Conservation (phyloP, 2,113 vertebrate species). For the Rhagologus leucostigma region DNA sequence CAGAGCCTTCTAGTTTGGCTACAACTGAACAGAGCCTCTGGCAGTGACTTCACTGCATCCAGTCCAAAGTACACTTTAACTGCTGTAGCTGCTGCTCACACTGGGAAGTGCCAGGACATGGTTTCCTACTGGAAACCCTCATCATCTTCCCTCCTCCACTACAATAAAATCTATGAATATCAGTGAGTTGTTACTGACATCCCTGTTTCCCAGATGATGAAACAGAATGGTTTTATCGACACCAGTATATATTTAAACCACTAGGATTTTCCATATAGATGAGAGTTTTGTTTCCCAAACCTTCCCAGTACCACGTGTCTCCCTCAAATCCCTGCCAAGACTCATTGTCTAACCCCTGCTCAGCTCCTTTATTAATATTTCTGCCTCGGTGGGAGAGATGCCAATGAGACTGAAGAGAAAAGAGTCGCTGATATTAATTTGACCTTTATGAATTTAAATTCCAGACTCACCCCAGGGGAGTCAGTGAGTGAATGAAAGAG, state of each 20-base stretch:
- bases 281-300: not conserved
- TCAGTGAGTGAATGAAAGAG: not conserved
- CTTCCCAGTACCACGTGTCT: not conserved
- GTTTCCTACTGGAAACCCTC: not conserved
- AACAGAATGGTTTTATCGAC: not conserved
- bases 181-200: not conserved
- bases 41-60: not conserved
- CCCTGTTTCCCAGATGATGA: not conserved
- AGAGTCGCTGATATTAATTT: not conserved
- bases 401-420: not conserved
- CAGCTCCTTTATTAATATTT: not conserved
- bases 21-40: not conserved
- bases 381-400: not conserved
- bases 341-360: not conserved
- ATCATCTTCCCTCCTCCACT: not conserved
- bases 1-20: not conserved
- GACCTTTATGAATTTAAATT: conserved; percentile 39
- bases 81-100: not conserved
- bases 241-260: not conserved
- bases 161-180: not conserved
- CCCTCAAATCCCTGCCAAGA: not conserved
- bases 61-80: not conserved
- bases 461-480: not conserved
- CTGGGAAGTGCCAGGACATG: not conserved
- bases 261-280: not conserved